A percentile compares a stretch with the other conserved stretches of the same genome.
phyloP scores from a whole-genome alignment of 2,888 invertebrate species.

The Onchidella celtica region DNA sequence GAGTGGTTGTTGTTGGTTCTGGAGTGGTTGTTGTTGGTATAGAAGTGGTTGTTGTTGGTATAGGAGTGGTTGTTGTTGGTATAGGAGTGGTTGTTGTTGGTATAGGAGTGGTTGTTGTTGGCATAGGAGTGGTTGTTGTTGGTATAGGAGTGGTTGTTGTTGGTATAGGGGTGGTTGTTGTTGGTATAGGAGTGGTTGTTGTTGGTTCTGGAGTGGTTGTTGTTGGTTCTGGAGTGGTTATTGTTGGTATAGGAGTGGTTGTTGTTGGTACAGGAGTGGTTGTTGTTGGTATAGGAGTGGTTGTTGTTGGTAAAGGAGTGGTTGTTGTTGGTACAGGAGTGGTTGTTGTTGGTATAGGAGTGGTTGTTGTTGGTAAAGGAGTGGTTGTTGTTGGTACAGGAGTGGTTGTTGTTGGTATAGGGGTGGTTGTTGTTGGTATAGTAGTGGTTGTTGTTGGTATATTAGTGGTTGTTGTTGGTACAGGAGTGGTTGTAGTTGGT shows the following conservation, averaged over 20 bases:
- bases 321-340: slow-evolving; percentile 2
- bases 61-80: neutral
- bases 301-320: neutral
- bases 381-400: slow-evolving; percentile 9
- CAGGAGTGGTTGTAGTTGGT: neutral
- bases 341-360: neutral
- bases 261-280: neutral
- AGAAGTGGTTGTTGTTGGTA: neutral
- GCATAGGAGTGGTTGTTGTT: neutral
- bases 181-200: neutral
- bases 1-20: neutral
- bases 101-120: neutral
- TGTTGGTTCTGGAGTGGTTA: neutral
- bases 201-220: slow-evolving; percentile 6
- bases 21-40: neutral
- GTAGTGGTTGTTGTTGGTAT: neutral
- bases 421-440: slow-evolving; percentile 1
- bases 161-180: too few species aligned
- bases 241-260: neutral
- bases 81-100: neutral
- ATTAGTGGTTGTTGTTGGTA: neutral
- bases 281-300: neutral
- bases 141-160: neutral
- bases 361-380: neutral
- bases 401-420: neutral